Evolutionary conservation across 2,113 vertebrate genomes (phyloP), one percentile per base, ranked within the genome.

Genomic region (Melanostigma gelatinosum): DNA sequence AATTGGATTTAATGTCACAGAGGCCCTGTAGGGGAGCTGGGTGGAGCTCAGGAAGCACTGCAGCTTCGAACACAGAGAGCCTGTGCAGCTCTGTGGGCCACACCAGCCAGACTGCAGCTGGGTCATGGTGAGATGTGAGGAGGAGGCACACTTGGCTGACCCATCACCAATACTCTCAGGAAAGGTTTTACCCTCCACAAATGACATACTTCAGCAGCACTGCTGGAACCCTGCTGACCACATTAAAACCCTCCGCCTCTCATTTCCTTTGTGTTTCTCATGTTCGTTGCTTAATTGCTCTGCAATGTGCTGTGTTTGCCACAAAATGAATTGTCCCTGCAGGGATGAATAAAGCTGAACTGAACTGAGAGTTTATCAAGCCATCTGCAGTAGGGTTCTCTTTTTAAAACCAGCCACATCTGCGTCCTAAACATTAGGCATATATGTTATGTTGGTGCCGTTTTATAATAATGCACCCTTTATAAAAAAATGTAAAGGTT

Each of bases 1-100:
- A 90, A 87, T 75, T 87, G 80, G 82, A 83, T 89, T 91, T 80
- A 87, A 90, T 85, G 85, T 84, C 78, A 92, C 46, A 75, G 54
- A 60, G 11, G 61, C 78, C 80, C 79, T 82, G 77, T 60, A 85
- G 87, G 72, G 69, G 61, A 55, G 64, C 72, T 13, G 46, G 42
- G 62, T 78, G 1, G 34, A 32, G 44, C 58, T 78, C 60, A 65
- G 78, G 75, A 86, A 83, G 50, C 64, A 69, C 75, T 27, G 55
- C 83, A 70, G 75, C 52, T 64, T 80, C 46, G 32, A 63, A 81
- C 73, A 55, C 27, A 58, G 75, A 69, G 58, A 44, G 66, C 36
- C 40, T 15, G 57, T 22, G 40, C 58, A 62, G 73, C 75, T 84
- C 75, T 42, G 63, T 20, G 48, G 72, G 76, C 67, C 71, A n/a